Evolutionary conservation across 1,140 invertebrate species (phyloP).

Genomic region (Magallana gigas): DNA sequence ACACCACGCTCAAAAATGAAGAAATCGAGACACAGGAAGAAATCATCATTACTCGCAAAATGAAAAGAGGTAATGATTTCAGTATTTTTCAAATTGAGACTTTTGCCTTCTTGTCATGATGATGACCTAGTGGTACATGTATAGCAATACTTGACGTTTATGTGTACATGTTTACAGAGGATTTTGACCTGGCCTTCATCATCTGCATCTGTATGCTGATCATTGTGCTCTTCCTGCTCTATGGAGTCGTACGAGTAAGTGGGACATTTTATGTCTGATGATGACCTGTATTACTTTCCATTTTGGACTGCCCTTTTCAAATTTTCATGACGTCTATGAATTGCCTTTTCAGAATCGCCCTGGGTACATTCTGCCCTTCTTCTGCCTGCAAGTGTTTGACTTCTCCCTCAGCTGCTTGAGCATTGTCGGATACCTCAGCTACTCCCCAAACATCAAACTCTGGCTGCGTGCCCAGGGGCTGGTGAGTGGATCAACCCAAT

Average conservation of each 20-base stretch:
- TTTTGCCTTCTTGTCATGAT: no score
- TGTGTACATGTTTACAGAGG: conserved; percentile 82
- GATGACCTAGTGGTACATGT: no score
- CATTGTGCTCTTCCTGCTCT: conserved; percentile 90
- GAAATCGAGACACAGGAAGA: conserved; percentile 19
- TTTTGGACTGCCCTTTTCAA: no score
- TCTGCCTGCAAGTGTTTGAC: conserved; percentile 92
- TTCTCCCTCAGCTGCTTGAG: conserved; percentile 90
- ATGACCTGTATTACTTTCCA: no score
- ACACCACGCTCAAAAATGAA: background rate
- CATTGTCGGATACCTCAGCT: conserved; percentile 90
- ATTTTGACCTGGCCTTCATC: conserved; percentile 88
- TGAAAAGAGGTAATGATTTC: background rate
- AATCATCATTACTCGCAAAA: background rate
- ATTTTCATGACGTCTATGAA: no score
- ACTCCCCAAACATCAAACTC: conserved; percentile 87
- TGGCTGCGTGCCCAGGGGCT: conserved; percentile 84
- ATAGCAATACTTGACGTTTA: background rate
- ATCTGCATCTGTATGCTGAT: conserved; percentile 89
- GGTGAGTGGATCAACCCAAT: conserved; percentile 59
- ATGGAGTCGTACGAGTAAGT: conserved; percentile 84
- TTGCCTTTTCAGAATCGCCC: conserved; percentile 84
- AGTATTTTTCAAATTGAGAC: background rate
- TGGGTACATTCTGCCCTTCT: conserved; percentile 91
- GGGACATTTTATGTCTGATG: no score